phyloP scores from a whole-genome alignment of 2,888 invertebrate genomes.

The Agrochola macilenta region DNA sequence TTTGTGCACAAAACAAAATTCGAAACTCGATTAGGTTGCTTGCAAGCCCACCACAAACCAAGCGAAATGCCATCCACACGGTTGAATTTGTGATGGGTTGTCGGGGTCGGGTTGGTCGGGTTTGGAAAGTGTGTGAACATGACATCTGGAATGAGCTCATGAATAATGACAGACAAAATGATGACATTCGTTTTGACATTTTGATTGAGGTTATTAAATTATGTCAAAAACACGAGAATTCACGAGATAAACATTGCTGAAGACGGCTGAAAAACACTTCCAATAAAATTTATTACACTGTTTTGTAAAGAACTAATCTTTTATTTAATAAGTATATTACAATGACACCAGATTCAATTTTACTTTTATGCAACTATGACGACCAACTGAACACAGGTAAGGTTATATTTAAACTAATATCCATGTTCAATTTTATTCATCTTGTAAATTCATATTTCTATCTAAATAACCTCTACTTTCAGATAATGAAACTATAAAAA shows the following conservation, averaged over 20 bases:
- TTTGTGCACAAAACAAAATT: background rate
- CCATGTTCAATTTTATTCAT: background rate
- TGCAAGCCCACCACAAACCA: background rate
- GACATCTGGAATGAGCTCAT: too few species aligned
- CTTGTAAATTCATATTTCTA: background rate
- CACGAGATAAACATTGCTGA: background rate
- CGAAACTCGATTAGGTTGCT: background rate
- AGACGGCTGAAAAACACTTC: background rate
- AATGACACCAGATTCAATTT: conserved; percentile 67
- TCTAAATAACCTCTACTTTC: conserved; percentile 57
- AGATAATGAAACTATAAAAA: conserved; percentile 76
- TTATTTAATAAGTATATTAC: conserved; percentile 6
- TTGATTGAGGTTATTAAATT: conserved; percentile 3
- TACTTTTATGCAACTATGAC: conserved; percentile 84
- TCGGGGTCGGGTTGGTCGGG: too few species aligned
- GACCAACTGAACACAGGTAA: conserved; percentile 77
- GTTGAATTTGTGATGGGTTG: too few species aligned
- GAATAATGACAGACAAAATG: background rate
- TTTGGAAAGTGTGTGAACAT: too few species aligned
- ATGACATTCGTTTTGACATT: background rate
- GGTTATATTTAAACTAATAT: conserved; percentile 8
- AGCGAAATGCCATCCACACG: background rate
- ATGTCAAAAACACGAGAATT: conserved; percentile 9
- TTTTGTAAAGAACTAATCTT: background rate
- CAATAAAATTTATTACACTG: background rate